phyloP scores from a whole-genome alignment of 92 coral and sea anemone species.

The Bergia sp. region DNA sequence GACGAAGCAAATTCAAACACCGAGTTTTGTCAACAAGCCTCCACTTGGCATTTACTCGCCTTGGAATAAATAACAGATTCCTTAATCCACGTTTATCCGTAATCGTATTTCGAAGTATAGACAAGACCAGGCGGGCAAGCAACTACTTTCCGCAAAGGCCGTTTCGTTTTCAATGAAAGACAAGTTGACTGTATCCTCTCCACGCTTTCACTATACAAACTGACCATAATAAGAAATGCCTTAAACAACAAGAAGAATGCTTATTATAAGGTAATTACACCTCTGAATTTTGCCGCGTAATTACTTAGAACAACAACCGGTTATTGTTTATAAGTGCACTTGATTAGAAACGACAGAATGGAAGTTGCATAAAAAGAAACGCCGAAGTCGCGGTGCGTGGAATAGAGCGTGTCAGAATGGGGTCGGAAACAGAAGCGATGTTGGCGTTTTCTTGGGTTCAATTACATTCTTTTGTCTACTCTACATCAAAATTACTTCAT shows the following conservation, averaged over 20 bases:
- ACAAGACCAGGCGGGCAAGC: neutral
- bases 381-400: constrained; percentile 17
- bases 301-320: constrained; percentile 37
- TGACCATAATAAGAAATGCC: neutral
- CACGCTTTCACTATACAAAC: constrained; percentile 31
- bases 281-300: constrained; percentile 28
- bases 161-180: neutral
- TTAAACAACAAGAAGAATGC: constrained; percentile 34
- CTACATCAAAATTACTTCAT: neutral
- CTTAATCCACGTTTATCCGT: constrained; percentile 11
- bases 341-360: constrained; percentile 7
- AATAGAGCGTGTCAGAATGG: constrained; percentile 18
- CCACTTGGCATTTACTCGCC: neutral
- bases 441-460: neutral
- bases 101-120: constrained; percentile 5
- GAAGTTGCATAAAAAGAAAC: constrained; percentile 19
- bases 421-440: constrained; percentile 16
- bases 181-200: neutral
- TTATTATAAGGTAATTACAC: constrained; percentile 41
- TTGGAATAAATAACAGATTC: constrained; percentile 12
- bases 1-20: constrained; percentile 15
- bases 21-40: constrained; percentile 6
- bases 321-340: constrained; percentile 16
- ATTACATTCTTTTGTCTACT: constrained; percentile 24
- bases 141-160: neutral